Conservation (phyloP, 2,797 vertebrate genomes). For the Babyrousa celebensis region DNA sequence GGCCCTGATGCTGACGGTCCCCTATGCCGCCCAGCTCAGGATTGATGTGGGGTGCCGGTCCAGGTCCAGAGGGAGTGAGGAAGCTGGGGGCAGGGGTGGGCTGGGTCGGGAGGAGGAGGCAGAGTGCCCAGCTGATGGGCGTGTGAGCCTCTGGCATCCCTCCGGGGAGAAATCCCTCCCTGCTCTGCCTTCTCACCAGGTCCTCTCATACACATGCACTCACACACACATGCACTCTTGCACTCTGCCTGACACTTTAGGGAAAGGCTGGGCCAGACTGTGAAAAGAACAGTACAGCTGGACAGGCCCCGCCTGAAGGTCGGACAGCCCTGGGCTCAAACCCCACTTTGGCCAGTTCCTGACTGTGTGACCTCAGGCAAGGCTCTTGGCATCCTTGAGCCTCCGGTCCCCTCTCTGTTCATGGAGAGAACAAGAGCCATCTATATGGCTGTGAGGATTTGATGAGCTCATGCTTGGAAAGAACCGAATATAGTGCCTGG, state of each 20-base stretch:
- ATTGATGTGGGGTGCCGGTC: background rate
- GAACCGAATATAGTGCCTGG: background rate
- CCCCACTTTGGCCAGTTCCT: background rate
- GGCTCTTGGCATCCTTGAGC: background rate
- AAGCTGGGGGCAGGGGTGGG: background rate
- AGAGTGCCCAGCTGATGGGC: too few species aligned
- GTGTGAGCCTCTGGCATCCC: background rate
- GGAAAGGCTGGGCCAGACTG: background rate
- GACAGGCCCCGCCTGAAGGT: background rate
- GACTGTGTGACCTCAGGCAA: background rate
- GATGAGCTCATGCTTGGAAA: conserved; percentile 16
- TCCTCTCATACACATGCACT: background rate
- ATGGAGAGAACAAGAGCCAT: background rate
- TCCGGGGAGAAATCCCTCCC: background rate
- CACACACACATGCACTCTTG: background rate
- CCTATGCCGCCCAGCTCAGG: background rate
- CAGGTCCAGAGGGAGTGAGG: background rate
- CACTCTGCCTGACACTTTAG: background rate
- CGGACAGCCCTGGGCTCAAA: background rate
- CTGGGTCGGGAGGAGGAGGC: too few species aligned
- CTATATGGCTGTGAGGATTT: background rate
- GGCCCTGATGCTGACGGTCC: background rate
- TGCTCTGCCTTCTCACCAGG: background rate
- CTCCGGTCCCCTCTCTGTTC: background rate
- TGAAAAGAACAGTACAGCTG: background rate